A percentile compares a stretch with the other conserved stretches of the same genome.
These are phyloP conservation scores for Laothoe populi DNA, from an alignment of 2,888 invertebrate species.

Conservation along the genomic window DNA sequence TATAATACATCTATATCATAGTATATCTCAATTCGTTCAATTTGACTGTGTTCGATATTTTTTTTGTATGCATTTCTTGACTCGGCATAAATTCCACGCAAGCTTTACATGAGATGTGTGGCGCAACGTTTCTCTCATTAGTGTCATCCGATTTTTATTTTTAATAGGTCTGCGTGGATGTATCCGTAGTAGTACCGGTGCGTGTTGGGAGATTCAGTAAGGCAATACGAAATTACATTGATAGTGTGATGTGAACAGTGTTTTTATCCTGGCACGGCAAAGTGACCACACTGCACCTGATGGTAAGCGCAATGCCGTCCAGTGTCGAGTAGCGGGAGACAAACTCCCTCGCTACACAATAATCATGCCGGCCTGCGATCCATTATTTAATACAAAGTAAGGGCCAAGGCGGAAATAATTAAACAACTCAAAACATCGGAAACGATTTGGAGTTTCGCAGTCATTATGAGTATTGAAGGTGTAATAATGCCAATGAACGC, in stretches of 20 bases:
- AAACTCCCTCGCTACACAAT: no score
- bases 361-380: no score
- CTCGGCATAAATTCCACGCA: conserved; percentile 26
- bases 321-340: no score
- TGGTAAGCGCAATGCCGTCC: no score
- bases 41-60: background rate
- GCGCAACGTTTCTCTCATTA: conserved; percentile 36
- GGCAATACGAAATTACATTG: background rate
- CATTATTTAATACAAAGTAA: no score
- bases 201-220: conserved; percentile 16
- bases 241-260: no score
- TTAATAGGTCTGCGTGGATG: conserved; percentile 37
- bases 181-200: conserved; percentile 41
- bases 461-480: background rate
- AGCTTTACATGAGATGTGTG: conserved; percentile 29
- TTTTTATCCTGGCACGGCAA: no score
- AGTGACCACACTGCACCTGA: no score
- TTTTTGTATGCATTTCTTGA: conserved; percentile 26
- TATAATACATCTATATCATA: background rate
- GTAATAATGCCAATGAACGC: conserved; percentile 4
- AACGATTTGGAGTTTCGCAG: background rate
- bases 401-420: background rate
- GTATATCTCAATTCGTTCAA: conserved; percentile 10
- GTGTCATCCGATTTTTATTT: conserved; percentile 38
- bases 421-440: background rate